Evolutionary conservation across 2,113 vertebrate genomes (phyloP).

Genomic region (Lasiurus borealis): DNA sequence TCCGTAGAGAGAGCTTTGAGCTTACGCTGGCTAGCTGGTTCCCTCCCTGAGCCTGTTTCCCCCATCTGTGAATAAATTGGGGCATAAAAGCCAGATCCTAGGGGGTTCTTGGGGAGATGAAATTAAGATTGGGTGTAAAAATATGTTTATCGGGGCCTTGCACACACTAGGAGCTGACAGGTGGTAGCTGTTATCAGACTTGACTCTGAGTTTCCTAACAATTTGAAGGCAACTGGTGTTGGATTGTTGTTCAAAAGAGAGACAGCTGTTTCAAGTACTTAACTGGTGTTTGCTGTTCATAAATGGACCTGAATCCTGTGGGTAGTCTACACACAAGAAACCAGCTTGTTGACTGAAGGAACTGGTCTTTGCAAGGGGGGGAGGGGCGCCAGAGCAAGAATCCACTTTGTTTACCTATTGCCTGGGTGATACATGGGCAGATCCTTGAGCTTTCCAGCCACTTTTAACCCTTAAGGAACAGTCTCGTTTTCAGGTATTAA

Average conservation of each 20-base stretch:
- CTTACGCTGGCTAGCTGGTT: not conserved
- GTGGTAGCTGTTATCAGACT: not conserved
- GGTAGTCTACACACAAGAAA: constrained; percentile 31
- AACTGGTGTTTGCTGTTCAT: not conserved
- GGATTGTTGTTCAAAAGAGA: not conserved
- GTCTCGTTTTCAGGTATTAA: not conserved
- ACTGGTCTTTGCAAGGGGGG: not conserved
- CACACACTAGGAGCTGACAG: not conserved
- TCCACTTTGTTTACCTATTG: not conserved
- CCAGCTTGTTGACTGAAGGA: not conserved
- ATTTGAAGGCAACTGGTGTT: not conserved
- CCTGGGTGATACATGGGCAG: not conserved
- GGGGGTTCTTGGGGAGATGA: not conserved
- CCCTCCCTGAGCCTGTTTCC: not conserved
- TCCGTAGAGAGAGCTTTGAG: not conserved
- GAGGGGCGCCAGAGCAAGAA: constrained; percentile 41
- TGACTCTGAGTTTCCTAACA: not conserved
- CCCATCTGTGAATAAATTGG: not conserved
- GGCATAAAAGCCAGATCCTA: not conserved
- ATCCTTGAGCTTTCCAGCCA: not conserved
- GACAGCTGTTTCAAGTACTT: not conserved
- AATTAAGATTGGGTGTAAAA: not conserved
- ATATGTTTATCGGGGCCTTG: not conserved
- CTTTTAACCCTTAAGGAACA: not conserved
- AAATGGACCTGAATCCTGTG: not conserved